Percentiles rank a stretch among this genome's conserved stretches.
Conservation (phyloP, 2,888 invertebrate species). For the Hydraecia micacea region DNA sequence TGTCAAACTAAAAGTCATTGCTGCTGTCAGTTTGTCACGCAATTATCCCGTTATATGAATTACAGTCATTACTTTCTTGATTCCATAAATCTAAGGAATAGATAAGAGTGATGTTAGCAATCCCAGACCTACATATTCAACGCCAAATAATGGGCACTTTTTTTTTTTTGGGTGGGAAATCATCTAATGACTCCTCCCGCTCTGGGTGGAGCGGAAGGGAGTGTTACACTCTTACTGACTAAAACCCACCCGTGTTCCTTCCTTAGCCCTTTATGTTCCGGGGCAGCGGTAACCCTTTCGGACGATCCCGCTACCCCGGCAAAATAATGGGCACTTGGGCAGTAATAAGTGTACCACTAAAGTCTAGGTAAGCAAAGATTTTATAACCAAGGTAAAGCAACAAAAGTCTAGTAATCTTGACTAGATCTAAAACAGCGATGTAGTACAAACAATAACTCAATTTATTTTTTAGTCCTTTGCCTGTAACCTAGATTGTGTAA, state of each 20-base stretch:
- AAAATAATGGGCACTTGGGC: neutral
- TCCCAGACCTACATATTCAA: neutral
- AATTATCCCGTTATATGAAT: neutral
- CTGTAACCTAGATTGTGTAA: slow-evolving; percentile 28
- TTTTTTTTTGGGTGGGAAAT: too few species aligned
- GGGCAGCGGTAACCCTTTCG: too few species aligned
- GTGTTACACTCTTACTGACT: too few species aligned
- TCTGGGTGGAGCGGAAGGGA: too few species aligned
- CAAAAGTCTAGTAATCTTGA: slow-evolving; percentile 43
- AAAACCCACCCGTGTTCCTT: too few species aligned
- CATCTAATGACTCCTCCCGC: too few species aligned
- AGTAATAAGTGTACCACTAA: slow-evolving; percentile 16
- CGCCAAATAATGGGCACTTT: too few species aligned
- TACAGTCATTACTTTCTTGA: neutral
- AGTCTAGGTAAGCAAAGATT: slow-evolving; percentile 10
- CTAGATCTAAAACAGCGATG: slow-evolving; percentile 27
- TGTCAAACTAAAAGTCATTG: neutral
- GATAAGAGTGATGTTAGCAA: neutral
- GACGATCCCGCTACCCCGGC: too few species aligned
- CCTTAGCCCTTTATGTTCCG: too few species aligned
- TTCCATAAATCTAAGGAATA: neutral
- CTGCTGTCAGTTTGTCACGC: too few species aligned
- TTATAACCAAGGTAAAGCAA: slow-evolving; percentile 15
- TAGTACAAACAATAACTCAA: slow-evolving; percentile 40
- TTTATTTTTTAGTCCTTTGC: slow-evolving; percentile 39